phyloP scores from a whole-genome alignment of 1,140 invertebrate species.

The Charaxes varanes region DNA sequence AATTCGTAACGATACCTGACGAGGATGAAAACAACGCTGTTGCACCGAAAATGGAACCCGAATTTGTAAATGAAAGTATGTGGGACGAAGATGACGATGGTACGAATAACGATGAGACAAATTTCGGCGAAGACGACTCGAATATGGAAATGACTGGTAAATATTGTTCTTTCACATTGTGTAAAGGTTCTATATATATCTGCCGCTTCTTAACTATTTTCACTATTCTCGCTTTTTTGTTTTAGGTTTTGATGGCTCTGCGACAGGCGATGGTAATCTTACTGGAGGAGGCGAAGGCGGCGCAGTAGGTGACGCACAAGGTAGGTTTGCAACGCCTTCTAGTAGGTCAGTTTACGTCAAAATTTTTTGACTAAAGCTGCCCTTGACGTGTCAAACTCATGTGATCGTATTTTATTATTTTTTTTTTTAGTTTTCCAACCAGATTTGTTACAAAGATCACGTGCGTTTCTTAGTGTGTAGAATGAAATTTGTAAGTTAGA shows the following conservation, averaged over 20 bases:
- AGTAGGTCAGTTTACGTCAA: constrained; percentile 23
- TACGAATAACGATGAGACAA: constrained; percentile 72
- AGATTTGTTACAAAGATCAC: constrained; percentile 4
- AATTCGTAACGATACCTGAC: constrained; percentile 74
- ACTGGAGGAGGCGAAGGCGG: constrained; percentile 69
- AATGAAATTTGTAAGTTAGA: constrained; percentile 70
- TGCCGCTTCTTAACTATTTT: neutral
- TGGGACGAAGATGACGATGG: constrained; percentile 74
- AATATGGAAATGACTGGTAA: constrained; percentile 75
- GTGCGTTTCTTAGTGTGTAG: constrained; percentile 34
- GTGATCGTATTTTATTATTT: constrained; percentile 21
- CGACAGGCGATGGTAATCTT: constrained; percentile 69
- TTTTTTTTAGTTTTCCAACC: neutral
- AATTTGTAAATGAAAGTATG: constrained; percentile 72
- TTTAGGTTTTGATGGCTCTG: constrained; percentile 69
- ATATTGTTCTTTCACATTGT: constrained; percentile 15
- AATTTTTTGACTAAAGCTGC: constrained; percentile 21
- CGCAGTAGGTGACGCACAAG: constrained; percentile 74
- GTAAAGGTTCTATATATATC: neutral
- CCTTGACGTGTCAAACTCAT: constrained; percentile 13
- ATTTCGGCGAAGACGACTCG: constrained; percentile 73
- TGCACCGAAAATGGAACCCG: constrained; percentile 74
- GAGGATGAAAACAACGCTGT: constrained; percentile 72
- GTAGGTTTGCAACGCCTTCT: constrained; percentile 64
- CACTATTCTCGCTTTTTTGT: constrained; percentile 11